Evolutionary conservation across 2,888 invertebrate species (phyloP).

Genomic region (Andrena chrysosceles): DNA sequence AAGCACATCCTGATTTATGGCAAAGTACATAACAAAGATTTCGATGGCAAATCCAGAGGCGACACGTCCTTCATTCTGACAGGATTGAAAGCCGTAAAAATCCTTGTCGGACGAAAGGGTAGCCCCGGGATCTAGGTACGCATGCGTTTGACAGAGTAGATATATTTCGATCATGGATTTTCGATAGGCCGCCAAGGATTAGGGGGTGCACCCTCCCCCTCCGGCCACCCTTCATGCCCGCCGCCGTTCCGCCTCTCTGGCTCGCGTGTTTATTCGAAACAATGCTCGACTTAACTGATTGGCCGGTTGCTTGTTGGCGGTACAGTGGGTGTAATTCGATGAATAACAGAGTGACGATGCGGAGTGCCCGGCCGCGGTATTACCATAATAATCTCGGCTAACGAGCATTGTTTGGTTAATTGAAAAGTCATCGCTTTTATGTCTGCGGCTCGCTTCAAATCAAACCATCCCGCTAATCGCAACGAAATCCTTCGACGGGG

Average conservation of each 20-base stretch:
- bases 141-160: slow-evolving; percentile 83
- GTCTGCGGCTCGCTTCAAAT: not conserved
- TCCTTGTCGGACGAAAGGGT: slow-evolving; percentile 80
- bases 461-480: not conserved
- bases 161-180: slow-evolving; percentile 82
- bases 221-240: slow-evolving; percentile 37
- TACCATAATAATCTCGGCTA: slow-evolving; percentile 57
- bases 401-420: slow-evolving; percentile 50
- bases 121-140: slow-evolving; percentile 80
- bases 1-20: slow-evolving; percentile 66
- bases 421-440: slow-evolving; percentile 42
- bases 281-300: slow-evolving; percentile 77
- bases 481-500: not conserved
- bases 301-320: slow-evolving; percentile 34
- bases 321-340: slow-evolving; percentile 25
- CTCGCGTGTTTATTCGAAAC: slow-evolving; percentile 75
- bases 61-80: slow-evolving; percentile 73
- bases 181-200: slow-evolving; percentile 80
- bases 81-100: slow-evolving; percentile 81
- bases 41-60: slow-evolving; percentile 73
- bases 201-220: slow-evolving; percentile 69
- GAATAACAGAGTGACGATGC: slow-evolving; percentile 50
- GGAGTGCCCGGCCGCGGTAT: slow-evolving; percentile 28
- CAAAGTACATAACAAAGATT: slow-evolving; percentile 72
- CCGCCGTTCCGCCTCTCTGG: slow-evolving; percentile 19